phyloP scores from a whole-genome alignment of 2,888 invertebrate genomes.

The Formica aserva region DNA sequence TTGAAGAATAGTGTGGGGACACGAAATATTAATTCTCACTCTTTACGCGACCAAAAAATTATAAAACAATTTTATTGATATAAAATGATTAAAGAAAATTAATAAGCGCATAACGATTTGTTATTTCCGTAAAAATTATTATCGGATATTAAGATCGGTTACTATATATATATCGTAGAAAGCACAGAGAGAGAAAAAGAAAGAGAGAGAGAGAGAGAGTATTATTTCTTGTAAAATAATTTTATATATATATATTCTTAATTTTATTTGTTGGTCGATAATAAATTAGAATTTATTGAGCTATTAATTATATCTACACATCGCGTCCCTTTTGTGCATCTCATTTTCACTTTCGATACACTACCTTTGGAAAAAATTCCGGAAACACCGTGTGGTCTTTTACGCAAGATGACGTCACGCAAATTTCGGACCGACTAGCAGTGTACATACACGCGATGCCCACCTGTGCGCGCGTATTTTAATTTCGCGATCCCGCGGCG shows the following conservation, averaged over 20 bases:
- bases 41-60: background rate
- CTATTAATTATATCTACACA: background rate
- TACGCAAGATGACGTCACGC: constrained; percentile 67
- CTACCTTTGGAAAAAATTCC: constrained; percentile 46
- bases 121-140: constrained; percentile 14
- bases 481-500: constrained; percentile 77
- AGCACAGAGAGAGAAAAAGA: background rate
- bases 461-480: constrained; percentile 82
- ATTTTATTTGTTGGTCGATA: background rate
- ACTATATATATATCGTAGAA: background rate
- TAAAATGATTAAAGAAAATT: background rate
- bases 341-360: constrained; percentile 1
- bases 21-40: constrained; percentile 16
- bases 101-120: background rate
- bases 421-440: constrained; percentile 56
- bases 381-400: constrained; percentile 65
- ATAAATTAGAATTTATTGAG: background rate
- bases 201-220: too few relatives aligned
- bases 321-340: background rate
- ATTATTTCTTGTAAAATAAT: background rate
- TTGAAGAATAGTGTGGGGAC: background rate
- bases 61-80: background rate
- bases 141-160: background rate
- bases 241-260: background rate
- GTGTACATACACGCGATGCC: constrained; percentile 78